Evolutionary conservation across 2,888 invertebrate species (phyloP).

Genomic region (Clivina fossor): DNA sequence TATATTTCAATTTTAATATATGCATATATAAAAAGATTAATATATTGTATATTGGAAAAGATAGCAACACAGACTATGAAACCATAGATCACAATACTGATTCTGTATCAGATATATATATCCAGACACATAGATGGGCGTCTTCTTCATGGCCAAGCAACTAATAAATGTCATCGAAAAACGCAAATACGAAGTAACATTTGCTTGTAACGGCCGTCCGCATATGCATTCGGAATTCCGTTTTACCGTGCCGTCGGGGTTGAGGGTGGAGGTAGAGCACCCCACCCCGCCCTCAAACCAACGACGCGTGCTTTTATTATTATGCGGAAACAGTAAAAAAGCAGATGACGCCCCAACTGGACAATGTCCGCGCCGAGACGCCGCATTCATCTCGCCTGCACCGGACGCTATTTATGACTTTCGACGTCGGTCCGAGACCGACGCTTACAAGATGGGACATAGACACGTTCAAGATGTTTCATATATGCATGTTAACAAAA

Average conservation of each 20-base stretch:
- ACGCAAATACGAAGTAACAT: slow-evolving; percentile 55
- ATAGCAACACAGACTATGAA: too few species aligned
- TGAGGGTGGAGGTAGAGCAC: too few species aligned
- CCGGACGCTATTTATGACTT: slow-evolving; percentile 15
- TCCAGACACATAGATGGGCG: too few species aligned
- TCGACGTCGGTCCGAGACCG: too few species aligned
- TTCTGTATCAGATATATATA: too few species aligned
- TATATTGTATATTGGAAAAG: too few species aligned
- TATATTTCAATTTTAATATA: too few species aligned
- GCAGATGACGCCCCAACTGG: slow-evolving; percentile 58
- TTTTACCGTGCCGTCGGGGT: too few species aligned
- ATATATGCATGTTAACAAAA: neutral
- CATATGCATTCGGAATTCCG: too few species aligned
- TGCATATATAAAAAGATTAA: too few species aligned
- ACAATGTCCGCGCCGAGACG: slow-evolving; percentile 46
- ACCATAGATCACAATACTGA: too few species aligned
- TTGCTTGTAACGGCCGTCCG: slow-evolving; percentile 54
- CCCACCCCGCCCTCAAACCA: slow-evolving; percentile 16
- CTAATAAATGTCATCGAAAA: slow-evolving; percentile 55
- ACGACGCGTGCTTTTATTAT: slow-evolving; percentile 62
- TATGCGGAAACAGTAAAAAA: slow-evolving; percentile 64
- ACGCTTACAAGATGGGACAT: too few species aligned
- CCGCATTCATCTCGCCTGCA: slow-evolving; percentile 44
- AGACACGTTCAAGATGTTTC: neutral
- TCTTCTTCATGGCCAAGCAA: slow-evolving; percentile 47